phyloP scores from a whole-genome alignment of 1,140 invertebrate species.

The Coptotermes formosanus region DNA sequence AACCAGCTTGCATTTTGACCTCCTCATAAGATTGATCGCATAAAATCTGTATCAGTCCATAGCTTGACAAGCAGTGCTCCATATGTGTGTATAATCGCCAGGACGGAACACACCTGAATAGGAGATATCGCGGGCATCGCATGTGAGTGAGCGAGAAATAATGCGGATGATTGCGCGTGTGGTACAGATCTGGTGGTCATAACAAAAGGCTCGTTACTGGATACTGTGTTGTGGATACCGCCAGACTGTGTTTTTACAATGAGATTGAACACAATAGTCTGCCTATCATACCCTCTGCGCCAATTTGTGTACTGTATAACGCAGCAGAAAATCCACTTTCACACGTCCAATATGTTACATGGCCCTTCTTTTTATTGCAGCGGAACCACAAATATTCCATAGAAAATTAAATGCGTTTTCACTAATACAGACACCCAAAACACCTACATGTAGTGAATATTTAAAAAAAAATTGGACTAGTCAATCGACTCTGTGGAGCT shows the following conservation, averaged over 20 bases:
- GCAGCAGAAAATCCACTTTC: neutral
- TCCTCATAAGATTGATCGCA: too few species aligned
- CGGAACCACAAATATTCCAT: neutral
- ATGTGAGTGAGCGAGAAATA: neutral
- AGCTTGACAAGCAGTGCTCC: too few species aligned
- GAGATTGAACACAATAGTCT: neutral
- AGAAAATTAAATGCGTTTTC: neutral
- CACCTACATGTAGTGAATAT: too few species aligned
- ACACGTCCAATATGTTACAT: neutral
- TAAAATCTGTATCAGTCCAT: too few species aligned
- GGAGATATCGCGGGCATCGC: too few species aligned
- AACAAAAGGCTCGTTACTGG: neutral
- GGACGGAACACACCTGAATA: too few species aligned
- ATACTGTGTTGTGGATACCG: neutral
- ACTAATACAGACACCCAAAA: too few species aligned
- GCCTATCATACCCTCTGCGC: neutral
- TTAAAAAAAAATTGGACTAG: too few species aligned
- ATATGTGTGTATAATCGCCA: too few species aligned
- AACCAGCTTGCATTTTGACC: too few species aligned
- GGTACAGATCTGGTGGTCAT: neutral
- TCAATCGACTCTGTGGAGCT: too few species aligned
- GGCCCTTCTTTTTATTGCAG: neutral
- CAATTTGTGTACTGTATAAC: neutral
- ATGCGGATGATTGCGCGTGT: neutral
- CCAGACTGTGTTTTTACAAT: neutral